Conservation (phyloP, 2,888 invertebrate genomes). For the Nephrotoma appendiculata region DNA sequence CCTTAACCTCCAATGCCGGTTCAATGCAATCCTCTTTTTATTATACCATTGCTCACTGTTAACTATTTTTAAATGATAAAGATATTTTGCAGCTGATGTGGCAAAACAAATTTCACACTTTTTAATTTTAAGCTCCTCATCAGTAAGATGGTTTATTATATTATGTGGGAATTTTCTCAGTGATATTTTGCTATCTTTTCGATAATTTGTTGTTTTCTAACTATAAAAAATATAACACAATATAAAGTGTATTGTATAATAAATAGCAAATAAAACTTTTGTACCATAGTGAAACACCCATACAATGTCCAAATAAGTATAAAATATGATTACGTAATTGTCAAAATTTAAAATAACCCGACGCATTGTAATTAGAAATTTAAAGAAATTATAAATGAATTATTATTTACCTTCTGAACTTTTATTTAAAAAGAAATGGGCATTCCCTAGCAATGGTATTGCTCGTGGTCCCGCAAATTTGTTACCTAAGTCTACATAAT, state of each 20-base stretch:
- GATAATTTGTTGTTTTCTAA: too few species aligned
- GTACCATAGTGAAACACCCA: not conserved
- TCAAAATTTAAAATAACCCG: not conserved
- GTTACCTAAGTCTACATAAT: conserved; percentile 1
- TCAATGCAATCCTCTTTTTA: too few species aligned
- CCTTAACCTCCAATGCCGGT: too few species aligned
- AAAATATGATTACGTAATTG: not conserved
- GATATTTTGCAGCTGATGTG: not conserved
- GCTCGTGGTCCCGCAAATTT: conserved; percentile 9
- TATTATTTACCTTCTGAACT: conserved; percentile 7
- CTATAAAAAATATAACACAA: not conserved
- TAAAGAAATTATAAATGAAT: not conserved
- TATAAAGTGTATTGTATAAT: not conserved
- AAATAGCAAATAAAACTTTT: too few species aligned
- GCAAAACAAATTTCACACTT: not conserved
- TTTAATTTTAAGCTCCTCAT: not conserved
- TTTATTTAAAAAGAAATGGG: conserved; percentile 6
- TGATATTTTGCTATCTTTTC: too few species aligned
- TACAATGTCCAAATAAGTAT: not conserved
- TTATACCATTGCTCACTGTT: not conserved
- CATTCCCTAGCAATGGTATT: conserved; percentile 9
- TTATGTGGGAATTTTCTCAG: too few species aligned
- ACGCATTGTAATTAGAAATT: not conserved
- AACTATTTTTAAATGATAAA: not conserved
- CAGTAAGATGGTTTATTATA: too few species aligned